Evolutionary conservation across 2,888 invertebrate genomes (phyloP), one percentile per base, ranked within the genome.

Genomic region (Melikaiella ostensackeni): DNA sequence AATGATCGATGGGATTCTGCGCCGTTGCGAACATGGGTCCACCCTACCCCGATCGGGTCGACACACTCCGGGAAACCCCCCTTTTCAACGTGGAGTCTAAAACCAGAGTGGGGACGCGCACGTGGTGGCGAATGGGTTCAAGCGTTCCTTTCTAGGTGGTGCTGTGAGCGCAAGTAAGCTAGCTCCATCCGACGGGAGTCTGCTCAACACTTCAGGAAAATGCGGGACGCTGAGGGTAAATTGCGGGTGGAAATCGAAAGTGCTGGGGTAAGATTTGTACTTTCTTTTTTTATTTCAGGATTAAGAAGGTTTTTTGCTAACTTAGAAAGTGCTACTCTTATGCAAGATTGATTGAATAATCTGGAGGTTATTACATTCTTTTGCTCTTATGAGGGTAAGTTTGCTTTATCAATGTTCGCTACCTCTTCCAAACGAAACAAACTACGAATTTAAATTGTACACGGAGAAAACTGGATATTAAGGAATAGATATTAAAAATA

Each of bases 1-100:
- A 89, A 91, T 91, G 91, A 91, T 91, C 91, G 90, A 91, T 91
- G 91, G 88, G 90, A 91, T 90, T 91, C 91, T 90, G 91, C 91
- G 91, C 91, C 85, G 88, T 90, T 83, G 86, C 85, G 82, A 86
- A 87, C 89, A 87, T 85, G 92, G 92, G 83, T 82, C 81, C 79
- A 84, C 86, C 84, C 77, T 79, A 81, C 76, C 74, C 59, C 77
- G n/a, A 55, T 55, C 79, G 66, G 80, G 80, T 80, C 84, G 84
- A 83, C 83, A 82, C 83, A 82, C 84, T 83, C 81, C 79, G 75
- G 78, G 66, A 75, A 57, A 70, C 24, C 75, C 79, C 79, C 80
- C 78, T 79, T 75, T 74, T 75, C 75, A 76, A 75, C 74, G 74
- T 79, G 75, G 42, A 62, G 61, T 35, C 64, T 64, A 57, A 27